phyloP scores from a whole-genome alignment of 2,888 invertebrate genomes.

The Eumacrocentrus americanus region DNA sequence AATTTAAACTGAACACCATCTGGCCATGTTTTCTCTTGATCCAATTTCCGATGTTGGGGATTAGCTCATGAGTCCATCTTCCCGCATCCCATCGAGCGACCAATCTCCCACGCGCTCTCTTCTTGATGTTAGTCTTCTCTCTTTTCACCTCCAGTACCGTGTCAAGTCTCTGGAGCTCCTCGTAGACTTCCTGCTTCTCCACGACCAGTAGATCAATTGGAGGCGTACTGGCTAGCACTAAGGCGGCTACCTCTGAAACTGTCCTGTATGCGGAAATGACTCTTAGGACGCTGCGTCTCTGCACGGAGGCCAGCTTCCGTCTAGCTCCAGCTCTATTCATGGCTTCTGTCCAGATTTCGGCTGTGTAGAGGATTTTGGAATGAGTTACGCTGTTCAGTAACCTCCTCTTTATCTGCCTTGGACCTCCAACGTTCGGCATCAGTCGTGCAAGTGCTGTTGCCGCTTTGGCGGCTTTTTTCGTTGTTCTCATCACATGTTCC shows the following conservation, averaged over 20 bases:
- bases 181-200: slow-evolving; percentile 20
- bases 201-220: slow-evolving; percentile 21
- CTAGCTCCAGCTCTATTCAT: not conserved
- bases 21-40: slow-evolving; percentile 16
- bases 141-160: too few species aligned
- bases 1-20: too few species aligned
- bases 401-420: slow-evolving; percentile 14
- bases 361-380: slow-evolving; percentile 30
- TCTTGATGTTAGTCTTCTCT: not conserved
- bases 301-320: not conserved
- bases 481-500: too few species aligned
- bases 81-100: slow-evolving; percentile 8
- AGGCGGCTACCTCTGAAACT: slow-evolving; percentile 17
- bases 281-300: slow-evolving; percentile 21
- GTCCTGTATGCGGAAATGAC: slow-evolving; percentile 23
- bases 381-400: slow-evolving; percentile 24
- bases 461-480: not conserved
- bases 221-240: slow-evolving; percentile 12
- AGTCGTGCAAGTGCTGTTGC: slow-evolving; percentile 25
- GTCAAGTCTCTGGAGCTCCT: not conserved
- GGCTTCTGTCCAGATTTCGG: slow-evolving; percentile 26
- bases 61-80: slow-evolving; percentile 27
- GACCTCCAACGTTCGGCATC: slow-evolving; percentile 34
- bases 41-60: slow-evolving; percentile 25
- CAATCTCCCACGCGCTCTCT: slow-evolving; percentile 7